Base-by-base conservation (phyloP, 2,113 vertebrate genomes). In the Chinchilla lanigera region DNA sequence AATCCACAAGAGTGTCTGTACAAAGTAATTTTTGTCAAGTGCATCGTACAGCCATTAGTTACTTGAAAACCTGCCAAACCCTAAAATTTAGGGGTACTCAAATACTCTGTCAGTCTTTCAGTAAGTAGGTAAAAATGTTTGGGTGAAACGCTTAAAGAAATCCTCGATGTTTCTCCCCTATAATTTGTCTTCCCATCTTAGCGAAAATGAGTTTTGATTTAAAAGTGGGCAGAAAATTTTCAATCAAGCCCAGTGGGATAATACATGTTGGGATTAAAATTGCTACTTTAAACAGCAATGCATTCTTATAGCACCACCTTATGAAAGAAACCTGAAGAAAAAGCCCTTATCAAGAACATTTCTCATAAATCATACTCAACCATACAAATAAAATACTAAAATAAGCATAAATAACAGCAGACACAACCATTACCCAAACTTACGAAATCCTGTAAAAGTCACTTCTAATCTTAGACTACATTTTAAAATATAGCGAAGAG, bases 21-120 rank as follows among this genome's bases (percentile, higher is more conserved):
- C 58, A 86, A 94, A 94, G 30, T 58, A 83, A 52, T 77, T 78
- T 93, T 96, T 85, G 89, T 44, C 73, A 97, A 97, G 92, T 61
- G 10, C 41, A 90, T 6, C 28, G 63, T 73, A 26, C 3, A 86
- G 52, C 11, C 81, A 90, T 90, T 41, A 86, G 22, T 30, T 96
- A 82, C 73, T 92, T 93, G 67, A 93, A 95, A 93, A 84, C 60
- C 33, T 58, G 14, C 47, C 44, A 61, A 3, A 13, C 11, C 24
- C 13, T 91, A 71, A 80, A 35, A 77, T 87, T 89, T 82, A 86
- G 81, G 63, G 69, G 38, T 22, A 0, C 80, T 91, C 50, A 89
- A 80, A 87, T 33, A 47, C 56, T 58, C 52, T 91, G 50, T 19
- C 54, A 78, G 77, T 20, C 16, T n/a, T 38, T 44, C 47, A 67